These are phyloP conservation scores for Rhynchophorus ferrugineus DNA, from an alignment of 1,140 invertebrate genomes.

Conservation along the genomic window DNA sequence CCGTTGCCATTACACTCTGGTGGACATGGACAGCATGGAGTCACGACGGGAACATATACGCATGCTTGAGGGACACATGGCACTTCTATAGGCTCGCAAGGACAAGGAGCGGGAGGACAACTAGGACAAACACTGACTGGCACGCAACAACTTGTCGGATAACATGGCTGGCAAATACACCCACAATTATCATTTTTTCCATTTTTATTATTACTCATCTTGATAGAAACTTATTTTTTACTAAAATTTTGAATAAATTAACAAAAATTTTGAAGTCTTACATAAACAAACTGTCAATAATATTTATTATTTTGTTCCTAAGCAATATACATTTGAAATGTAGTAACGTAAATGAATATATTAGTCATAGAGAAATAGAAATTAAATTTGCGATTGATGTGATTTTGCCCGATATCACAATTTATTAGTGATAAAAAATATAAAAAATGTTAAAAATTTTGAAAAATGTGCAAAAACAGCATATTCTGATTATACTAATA, in stretches of 20 bases:
- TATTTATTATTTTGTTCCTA: too few species aligned
- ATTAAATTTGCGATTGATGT: too few species aligned
- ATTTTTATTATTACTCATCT: neutral
- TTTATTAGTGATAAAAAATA: too few species aligned
- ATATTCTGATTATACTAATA: too few species aligned
- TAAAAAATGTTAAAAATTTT: too few species aligned
- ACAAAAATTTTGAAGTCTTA: too few species aligned
- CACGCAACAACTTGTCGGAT: slow-evolving; percentile 16
- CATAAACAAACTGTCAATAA: too few species aligned
- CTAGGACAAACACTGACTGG: slow-evolving; percentile 20
- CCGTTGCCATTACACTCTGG: slow-evolving; percentile 6
- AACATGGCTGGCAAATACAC: slow-evolving; percentile 12
- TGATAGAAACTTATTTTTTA: neutral
- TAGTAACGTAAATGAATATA: too few species aligned
- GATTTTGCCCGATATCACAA: too few species aligned
- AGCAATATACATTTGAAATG: too few species aligned
- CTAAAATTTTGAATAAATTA: neutral
- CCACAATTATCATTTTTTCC: slow-evolving; percentile 1
- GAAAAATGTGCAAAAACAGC: too few species aligned
- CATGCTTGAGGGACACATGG: slow-evolving; percentile 21
- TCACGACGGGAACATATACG: slow-evolving; percentile 21
- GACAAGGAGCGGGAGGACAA: slow-evolving; percentile 16
- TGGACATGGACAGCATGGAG: slow-evolving; percentile 20
- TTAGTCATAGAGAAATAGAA: too few species aligned
- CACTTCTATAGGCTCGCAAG: slow-evolving; percentile 11